Evolutionary conservation across 2,113 vertebrate genomes (phyloP).

Genomic region (Perognathus longimembris): DNA sequence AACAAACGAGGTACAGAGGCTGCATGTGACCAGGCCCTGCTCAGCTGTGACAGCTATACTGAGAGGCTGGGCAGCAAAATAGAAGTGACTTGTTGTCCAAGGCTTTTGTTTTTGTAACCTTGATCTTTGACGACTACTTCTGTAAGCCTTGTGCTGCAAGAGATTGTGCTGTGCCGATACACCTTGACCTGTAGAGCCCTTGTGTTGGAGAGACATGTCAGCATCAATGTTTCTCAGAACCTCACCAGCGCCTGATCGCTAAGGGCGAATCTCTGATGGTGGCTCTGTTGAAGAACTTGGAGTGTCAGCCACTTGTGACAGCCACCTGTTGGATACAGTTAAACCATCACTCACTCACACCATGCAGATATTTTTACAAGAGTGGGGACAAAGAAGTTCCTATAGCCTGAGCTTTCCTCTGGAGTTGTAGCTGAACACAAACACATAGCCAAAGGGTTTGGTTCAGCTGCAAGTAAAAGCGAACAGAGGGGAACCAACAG

Average conservation of each 20-base stretch:
- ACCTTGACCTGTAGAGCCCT: background rate
- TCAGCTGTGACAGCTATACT: background rate
- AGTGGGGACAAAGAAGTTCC: background rate
- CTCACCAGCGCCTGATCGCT: too few relatives aligned
- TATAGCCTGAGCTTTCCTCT: background rate
- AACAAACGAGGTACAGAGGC: background rate
- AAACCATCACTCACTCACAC: background rate
- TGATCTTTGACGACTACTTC: too few relatives aligned
- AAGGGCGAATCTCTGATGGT: background rate
- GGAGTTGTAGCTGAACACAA: background rate
- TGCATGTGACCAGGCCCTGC: background rate
- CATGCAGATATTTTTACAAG: background rate
- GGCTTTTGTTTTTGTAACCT: too few relatives aligned
- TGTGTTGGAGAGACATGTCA: background rate
- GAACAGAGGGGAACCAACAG: background rate
- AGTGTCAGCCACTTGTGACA: too few relatives aligned
- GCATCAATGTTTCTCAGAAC: background rate
- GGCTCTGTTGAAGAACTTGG: background rate
- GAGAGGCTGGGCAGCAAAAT: background rate
- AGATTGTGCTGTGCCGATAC: too few relatives aligned
- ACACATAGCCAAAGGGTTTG: background rate
- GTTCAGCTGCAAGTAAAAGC: background rate
- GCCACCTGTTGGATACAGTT: background rate
- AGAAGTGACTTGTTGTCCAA: background rate
- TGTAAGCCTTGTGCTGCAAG: too few relatives aligned